Evolutionary conservation across 2,113 vertebrate genomes (phyloP), one percentile per base, ranked within the genome.

Genomic region (Lamprologus callipterus): DNA sequence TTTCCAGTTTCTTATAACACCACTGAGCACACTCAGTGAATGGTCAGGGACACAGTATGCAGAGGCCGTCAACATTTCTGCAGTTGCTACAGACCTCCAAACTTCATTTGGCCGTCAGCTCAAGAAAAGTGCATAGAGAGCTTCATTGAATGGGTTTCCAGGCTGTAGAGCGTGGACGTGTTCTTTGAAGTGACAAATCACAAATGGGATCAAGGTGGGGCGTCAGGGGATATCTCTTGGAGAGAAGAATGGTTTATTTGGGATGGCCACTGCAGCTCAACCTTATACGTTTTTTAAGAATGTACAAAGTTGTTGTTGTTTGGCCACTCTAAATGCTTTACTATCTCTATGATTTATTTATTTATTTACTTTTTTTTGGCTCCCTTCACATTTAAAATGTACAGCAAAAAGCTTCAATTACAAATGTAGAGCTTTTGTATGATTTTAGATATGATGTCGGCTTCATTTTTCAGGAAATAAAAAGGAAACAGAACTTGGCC

Each of bases 321-420:
- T 58, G 23, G 55, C 13, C 13, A 58, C 23, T 28, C 23, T 57
- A 8, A 55, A 57, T 8, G 4, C 4, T 28, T 28, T 26, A 4
- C 54, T 0, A 13, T 57, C 54, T 58, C 26, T 28, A 0, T 16
- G 55, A 13, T 57, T 57, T 14, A 8, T 57, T 14, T 26, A 23
- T 23, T 55, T 14, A 0, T 60, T 31, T 65, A 7, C 5, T 11
- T 65, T 33, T 63, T 63, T 65, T n/a, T 4, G 17, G 1, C 28
- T n/a, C 58, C 17, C 58, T n/a, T 63, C 9, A 63, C 9, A 60
- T 33, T 35, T 65, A 3, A 65, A 7, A 63, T n/a, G 28, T 63
- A n/a, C 17, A n/a, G 4, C 17, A 31, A 12, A 63, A 63, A 19
- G 9, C 58, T 63, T 19, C 5, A 33, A 63, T 7, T 0, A 12